Evolutionary conservation across 2,113 vertebrate genomes (phyloP), one percentile per base, ranked within the genome.

Genomic region (Macroglossus sobrinus): DNA sequence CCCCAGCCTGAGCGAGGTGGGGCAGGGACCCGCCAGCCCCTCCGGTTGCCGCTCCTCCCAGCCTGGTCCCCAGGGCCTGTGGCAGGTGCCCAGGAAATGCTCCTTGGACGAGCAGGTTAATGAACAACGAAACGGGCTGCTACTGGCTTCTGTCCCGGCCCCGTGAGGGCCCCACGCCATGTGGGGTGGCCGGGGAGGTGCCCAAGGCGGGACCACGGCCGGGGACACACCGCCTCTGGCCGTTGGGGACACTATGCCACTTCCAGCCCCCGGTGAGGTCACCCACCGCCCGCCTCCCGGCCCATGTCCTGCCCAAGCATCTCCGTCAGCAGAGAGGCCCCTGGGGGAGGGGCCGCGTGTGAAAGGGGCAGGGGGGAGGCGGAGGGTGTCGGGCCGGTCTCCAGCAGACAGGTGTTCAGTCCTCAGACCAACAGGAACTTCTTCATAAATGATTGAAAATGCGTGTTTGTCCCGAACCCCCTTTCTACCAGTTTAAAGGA

Each of bases 401-500:
- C 40, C 28, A 0, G 0, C 4, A 14, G 7, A 26, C 16, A 11
- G 82, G 50, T 3, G 30, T 28, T 24, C 21, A 2, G 3, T 7
- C 57, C 15, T 47, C 45, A n/a, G 35, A 19, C 7, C 55, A 45
- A 19, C 11, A 1, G 22, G 28, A 68, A 93, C 59, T 24, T 71
- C 96, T 86, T 68, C n/a, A 87, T 84, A 89, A 64, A 88, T 45
- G 53, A 66, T 69, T 30, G 5, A 66, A 28, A 66, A 43, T 47
- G n/a, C 38, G 53, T 16, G 64, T 64, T 75, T 75, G 53, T 47
- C 87, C 45, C 57, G 45, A 43, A 76, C 91, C 2, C 61, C 57
- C 88, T 96, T 91, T 79, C 55, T 89, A 96, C 91, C 61, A 35
- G 89, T 64, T 61, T 69, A 93, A 90, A 93, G 81, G 30, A 28